Base-by-base conservation (phyloP, 1,140 invertebrate genomes). In the Leptopilina clavipes region DNA sequence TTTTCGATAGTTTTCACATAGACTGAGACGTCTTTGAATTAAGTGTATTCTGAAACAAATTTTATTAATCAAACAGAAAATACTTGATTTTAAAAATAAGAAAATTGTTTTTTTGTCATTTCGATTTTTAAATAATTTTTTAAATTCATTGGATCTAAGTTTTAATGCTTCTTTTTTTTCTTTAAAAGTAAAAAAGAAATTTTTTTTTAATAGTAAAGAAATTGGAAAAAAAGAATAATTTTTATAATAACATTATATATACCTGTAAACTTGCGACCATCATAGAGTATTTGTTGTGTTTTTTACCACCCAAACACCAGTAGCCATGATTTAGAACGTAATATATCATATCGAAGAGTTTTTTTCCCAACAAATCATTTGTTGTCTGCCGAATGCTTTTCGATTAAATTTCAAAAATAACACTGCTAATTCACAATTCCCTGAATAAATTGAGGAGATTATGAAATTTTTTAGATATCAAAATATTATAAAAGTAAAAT, bases 271-370 rank as follows among this genome's bases (percentile, higher is more conserved):
- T 97, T 43, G 97, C 97, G 86, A 99, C 97, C 79, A 97, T 97
- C 48, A 94, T 89, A 0, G 98, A 98, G 88, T 99, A 98, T 88
- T 99, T 99, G 82, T 99, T 95, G 90, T 99, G 98, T 83, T 98
- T 98, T 91, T 99, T 98, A 11, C 98, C 98, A 2, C 98, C 98
- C 78, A 94, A 94, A 84, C 98, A 93, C 98, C 98, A 99, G 89
- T 99, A 97, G 86, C 98, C 98, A 44, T 97, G 97, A 91, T 99
- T 99, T 75, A 97, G 94, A 9, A 99, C n/a, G n/a, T 92, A 6
- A 99, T 94, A n/a, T 7, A 95, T 89, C 73, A 93, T 92, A 87
- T 99, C 98, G 43, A 92, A 91, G 72, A 93, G 89, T n/a, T n/a
- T 72, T 92, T 90, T 5, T 93, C 91, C 74, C 93, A 93, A 85